phyloP scores from a whole-genome alignment of 2,113 vertebrate species.

The Lathamus discolor region DNA sequence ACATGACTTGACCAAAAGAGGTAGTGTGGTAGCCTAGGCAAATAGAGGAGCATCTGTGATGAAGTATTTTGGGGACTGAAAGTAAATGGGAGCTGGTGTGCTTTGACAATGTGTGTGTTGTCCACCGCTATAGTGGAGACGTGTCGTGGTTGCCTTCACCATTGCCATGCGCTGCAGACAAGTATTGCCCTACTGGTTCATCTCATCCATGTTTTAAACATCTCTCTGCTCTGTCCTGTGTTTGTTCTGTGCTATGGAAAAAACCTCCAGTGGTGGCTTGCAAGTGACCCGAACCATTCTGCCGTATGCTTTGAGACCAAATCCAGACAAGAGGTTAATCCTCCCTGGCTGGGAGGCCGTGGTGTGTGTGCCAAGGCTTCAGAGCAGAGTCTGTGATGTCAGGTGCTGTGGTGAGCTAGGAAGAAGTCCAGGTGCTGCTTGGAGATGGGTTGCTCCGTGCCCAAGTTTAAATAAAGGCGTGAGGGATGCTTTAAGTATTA shows the following conservation, averaged over 20 bases:
- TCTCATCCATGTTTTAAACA: background rate
- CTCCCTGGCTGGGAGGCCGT: background rate
- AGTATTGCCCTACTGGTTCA: background rate
- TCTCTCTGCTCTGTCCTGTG: background rate
- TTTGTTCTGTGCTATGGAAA: background rate
- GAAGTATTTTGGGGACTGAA: background rate
- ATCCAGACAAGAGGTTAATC: background rate
- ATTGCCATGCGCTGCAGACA: accelerated
- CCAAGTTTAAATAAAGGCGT: accelerated
- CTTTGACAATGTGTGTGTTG: accelerated
- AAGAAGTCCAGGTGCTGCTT: background rate
- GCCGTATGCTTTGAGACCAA: background rate
- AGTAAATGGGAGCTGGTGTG: background rate
- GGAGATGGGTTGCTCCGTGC: background rate
- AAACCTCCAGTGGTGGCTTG: background rate
- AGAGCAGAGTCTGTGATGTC: background rate
- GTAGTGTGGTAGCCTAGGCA: accelerated
- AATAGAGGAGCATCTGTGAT: background rate
- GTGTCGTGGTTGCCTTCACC: background rate
- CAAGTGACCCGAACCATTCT: background rate
- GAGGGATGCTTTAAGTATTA: background rate
- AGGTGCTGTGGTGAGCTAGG: background rate
- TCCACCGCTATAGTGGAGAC: background rate
- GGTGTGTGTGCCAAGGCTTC: background rate
- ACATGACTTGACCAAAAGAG: background rate